Conservation (phyloP, 1,140 invertebrate species). For the Eumeta japonica region DNA sequence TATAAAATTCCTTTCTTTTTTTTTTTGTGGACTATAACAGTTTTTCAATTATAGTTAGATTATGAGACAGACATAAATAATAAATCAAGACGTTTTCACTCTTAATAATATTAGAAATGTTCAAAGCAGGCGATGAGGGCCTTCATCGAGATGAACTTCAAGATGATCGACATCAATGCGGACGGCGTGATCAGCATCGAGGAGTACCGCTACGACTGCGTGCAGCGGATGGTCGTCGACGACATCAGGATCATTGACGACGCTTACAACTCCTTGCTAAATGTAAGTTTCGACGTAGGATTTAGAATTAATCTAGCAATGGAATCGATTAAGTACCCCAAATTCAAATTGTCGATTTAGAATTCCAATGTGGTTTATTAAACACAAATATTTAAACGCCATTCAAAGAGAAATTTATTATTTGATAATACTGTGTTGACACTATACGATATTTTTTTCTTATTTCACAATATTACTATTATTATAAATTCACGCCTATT, state of each 20-base stretch:
- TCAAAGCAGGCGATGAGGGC: conserved; percentile 79
- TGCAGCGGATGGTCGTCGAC: conserved; percentile 73
- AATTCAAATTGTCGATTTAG: background rate
- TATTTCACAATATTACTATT: no score
- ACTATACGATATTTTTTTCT: no score
- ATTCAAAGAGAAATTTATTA: no score
- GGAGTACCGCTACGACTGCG: conserved; percentile 80
- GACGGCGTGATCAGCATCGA: conserved; percentile 76
- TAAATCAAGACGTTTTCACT: background rate
- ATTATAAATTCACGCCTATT: no score
- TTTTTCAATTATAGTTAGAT: no score
- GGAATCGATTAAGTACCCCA: background rate
- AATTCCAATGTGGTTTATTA: no score
- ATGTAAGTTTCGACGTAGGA: conserved; percentile 59
- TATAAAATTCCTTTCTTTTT: no score
- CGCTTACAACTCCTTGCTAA: conserved; percentile 73
- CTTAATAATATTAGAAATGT: no score
- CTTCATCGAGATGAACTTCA: conserved; percentile 81
- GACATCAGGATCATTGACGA: conserved; percentile 73
- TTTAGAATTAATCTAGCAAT: background rate
- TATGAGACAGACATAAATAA: background rate
- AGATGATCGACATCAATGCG: conserved; percentile 75
- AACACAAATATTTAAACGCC: no score
- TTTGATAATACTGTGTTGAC: no score
- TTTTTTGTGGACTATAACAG: no score